Evolutionary conservation across 2,888 invertebrate genomes (phyloP).

Genomic region (Trichogramma evanescens): DNA sequence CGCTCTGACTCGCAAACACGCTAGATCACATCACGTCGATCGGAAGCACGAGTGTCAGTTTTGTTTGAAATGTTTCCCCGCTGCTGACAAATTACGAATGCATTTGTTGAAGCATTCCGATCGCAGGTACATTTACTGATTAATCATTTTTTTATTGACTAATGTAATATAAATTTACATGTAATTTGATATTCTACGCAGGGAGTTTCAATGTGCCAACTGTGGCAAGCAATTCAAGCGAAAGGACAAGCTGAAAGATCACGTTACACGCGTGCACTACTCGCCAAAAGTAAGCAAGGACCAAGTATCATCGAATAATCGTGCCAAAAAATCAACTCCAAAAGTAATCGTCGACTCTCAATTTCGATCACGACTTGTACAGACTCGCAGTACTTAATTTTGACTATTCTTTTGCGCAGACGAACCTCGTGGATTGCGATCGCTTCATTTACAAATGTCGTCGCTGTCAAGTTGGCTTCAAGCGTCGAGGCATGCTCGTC

Average conservation of each 20-base stretch:
- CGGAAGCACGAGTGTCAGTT: conserved; percentile 61
- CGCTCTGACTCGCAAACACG: conserved; percentile 65
- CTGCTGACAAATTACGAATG: conserved; percentile 64
- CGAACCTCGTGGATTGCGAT: conserved; percentile 60
- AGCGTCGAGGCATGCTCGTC: conserved; percentile 77
- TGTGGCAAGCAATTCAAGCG: conserved; percentile 74
- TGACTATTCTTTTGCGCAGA: conserved; percentile 24
- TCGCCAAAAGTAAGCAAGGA: conserved; percentile 43
- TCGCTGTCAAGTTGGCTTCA: conserved; percentile 67
- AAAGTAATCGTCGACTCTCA: conserved; percentile 43
- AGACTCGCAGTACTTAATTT: neutral
- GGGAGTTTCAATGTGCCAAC: conserved; percentile 67
- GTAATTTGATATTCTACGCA: conserved; percentile 34
- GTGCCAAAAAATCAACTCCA: conserved; percentile 53
- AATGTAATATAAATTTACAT: neutral
- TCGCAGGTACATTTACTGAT: conserved; percentile 41
- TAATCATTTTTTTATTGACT: conserved; percentile 4
- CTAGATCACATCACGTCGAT: conserved; percentile 65
- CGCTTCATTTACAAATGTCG: conserved; percentile 72
- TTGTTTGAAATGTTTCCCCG: conserved; percentile 64
- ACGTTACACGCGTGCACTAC: conserved; percentile 63
- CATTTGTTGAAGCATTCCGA: conserved; percentile 56
- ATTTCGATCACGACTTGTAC: neutral
- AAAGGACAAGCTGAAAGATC: conserved; percentile 68
- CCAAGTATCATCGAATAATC: conserved; percentile 33